Evolutionary conservation across 2,113 vertebrate species (phyloP).

Genomic region (Himantopus leucocephalus): DNA sequence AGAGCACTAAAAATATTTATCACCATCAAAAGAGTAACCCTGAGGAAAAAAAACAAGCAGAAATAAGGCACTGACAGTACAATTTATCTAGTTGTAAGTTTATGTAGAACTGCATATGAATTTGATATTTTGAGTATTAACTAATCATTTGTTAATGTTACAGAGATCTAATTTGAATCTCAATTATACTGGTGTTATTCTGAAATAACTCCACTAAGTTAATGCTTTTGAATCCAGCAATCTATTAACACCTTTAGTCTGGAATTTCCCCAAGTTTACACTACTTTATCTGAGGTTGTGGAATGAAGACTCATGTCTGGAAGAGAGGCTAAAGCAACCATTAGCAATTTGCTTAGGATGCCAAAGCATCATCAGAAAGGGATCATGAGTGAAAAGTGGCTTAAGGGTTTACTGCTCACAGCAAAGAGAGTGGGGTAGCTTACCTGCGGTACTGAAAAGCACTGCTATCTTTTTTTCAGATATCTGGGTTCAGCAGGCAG

Average conservation of each 20-base stretch:
- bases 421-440: background rate
- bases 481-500: background rate
- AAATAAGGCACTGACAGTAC: background rate
- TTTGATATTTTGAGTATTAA: background rate
- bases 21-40: background rate
- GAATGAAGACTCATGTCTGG: background rate
- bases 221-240: constrained; percentile 7
- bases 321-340: background rate
- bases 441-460: background rate
- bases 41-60: background rate
- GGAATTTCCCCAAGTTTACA: constrained; percentile 18
- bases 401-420: background rate
- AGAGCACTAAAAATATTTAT: constrained; percentile 24
- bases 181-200: background rate
- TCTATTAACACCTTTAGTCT: constrained; percentile 6
- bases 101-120: background rate
- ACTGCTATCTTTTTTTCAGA: background rate
- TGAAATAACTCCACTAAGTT: background rate
- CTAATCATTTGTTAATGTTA: background rate
- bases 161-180: background rate
- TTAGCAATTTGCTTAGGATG: background rate
- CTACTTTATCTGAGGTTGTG: background rate
- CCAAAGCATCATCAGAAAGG: background rate
- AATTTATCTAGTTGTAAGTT: background rate
- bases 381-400: background rate